Base-by-base conservation (phyloP, 2,888 invertebrate species). In the Resseliella maxima region DNA sequence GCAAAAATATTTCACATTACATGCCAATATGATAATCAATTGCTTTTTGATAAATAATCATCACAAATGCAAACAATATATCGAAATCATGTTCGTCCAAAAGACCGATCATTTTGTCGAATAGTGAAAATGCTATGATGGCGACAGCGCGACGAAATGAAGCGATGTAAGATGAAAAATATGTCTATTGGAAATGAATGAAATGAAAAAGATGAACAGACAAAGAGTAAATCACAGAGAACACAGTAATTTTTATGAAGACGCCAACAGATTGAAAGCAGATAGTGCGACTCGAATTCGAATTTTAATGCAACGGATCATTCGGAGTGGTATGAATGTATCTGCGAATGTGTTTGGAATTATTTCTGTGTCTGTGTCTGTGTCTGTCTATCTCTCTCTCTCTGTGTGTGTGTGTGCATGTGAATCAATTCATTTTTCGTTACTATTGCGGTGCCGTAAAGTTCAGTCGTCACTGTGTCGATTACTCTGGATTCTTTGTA, bases 181-280 rank as follows among this genome's bases (percentile, higher is more conserved):
- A 18, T 59, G 24, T 72, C 1, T 31, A 31, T 31, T 72, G 31
- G 31, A 27, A 72, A 72, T 72, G 72, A 72, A 72, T 72, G 72
- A 72, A 72, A 72, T 72, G 24, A n/a, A n/a, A n/a, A n/a, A 21
- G 41, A 41, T 41, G 41, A 41, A 41, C 27, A 72, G 72, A 72
- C 15, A 31, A 72, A 72, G 31, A 72, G 72, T 72, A 72, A 72
- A 72, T 72, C 72, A 72, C 72, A n/a, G 31, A 72, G 72, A 72
- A 59, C 10, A 59, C 35, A 15, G 31, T 72, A 72, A 72, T 72
- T 72, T 72, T 72, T 72, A 72, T 72, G 72, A 72, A 72, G 72
- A 72, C 72, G 72, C 72, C 72, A 59, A 59, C 59, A 72, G 72
- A 72, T 72, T 72, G 72, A 72, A 72, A 35, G 72, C 72, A 72